Base-by-base conservation (phyloP, 2,797 vertebrate species). In the Acropternis orthonyx region DNA sequence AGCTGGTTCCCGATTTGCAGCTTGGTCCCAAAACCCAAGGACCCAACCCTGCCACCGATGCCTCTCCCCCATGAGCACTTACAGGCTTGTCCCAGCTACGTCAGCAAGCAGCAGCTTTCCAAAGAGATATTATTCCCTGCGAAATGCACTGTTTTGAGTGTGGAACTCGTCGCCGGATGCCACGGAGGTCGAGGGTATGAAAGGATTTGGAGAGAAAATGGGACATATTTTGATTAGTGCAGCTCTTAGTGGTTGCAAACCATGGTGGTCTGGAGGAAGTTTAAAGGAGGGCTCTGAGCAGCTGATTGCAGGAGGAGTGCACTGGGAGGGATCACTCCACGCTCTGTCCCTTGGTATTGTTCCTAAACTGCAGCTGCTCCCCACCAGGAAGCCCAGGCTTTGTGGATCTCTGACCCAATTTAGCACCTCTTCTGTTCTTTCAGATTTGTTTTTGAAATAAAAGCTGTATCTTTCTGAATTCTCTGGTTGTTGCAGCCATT, bases 361-460 rank as follows among this genome's bases (percentile, higher is more conserved):
- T 58, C 51, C 59, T 54, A 10, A 88, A 67, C 18, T 69, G 46
- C 41, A 58, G 36, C 76, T 88, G 51, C 79, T 84, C 49, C 79
- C 46, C 30, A 4, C 41, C 1, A 0, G 49, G 76, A 89, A 14
- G 46, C 18, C 61, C 41, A 66, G 74, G 55, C 43, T 49, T 3
- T 0, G 4, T 37, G 73, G 68, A 46, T 83, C 68, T 67, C 81
- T 49, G 78, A 68, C 72, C 41, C 36, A 7, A 19, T 54, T 46
- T 32, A 72, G 54, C 62, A 51, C 79, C 88, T 85, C 23, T 58
- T 90, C 43, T 93, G 46, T 61, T 65, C 76, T 81, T 73, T 75
- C 55, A 27, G 73, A 43, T 51, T 78, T 62, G 18, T 44, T 89
- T 88, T 62, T 54, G 27, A 76, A 97, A 94, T 96, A 95, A 96